Evolutionary conservation across 2,888 invertebrate genomes (phyloP).

Genomic region (Lasioglossum lativentre): DNA sequence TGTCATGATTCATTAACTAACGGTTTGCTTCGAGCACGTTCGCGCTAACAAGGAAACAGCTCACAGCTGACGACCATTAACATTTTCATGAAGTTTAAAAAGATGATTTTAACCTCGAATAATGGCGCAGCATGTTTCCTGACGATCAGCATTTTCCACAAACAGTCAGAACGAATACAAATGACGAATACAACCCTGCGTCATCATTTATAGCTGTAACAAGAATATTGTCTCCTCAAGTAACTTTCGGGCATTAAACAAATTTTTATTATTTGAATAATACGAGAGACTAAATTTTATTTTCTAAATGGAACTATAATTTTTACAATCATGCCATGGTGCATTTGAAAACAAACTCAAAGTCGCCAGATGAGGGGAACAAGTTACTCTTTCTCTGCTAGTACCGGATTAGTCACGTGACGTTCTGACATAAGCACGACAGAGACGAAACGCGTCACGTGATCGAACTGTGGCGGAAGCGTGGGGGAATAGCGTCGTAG

Average conservation of each 20-base stretch:
- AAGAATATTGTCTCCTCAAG: background rate
- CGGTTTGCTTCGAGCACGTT: background rate
- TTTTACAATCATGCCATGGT: background rate
- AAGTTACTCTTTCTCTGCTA: no score
- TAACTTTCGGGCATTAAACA: background rate
- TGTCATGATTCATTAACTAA: constrained; percentile 13
- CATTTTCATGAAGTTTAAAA: background rate
- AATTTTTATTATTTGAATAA: background rate
- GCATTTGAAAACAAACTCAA: background rate
- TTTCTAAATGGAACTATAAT: background rate
- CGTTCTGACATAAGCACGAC: no score
- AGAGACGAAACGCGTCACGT: no score
- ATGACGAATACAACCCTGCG: background rate
- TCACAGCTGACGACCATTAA: background rate
- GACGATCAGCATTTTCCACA: background rate
- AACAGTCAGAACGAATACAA: background rate
- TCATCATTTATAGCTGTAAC: background rate
- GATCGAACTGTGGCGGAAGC: no score
- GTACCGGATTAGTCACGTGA: no score
- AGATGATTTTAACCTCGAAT: background rate
- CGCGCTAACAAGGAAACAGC: constrained; percentile 8
- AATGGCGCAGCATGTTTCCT: background rate
- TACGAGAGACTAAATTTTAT: background rate
- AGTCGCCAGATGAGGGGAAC: no score
- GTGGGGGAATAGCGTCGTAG: no score